A percentile compares a stretch with the other conserved stretches of the same genome.
These are phyloP conservation scores for Todiramphus chloris DNA, from an alignment of 2,113 vertebrate genomes.

Conservation along the genomic window DNA sequence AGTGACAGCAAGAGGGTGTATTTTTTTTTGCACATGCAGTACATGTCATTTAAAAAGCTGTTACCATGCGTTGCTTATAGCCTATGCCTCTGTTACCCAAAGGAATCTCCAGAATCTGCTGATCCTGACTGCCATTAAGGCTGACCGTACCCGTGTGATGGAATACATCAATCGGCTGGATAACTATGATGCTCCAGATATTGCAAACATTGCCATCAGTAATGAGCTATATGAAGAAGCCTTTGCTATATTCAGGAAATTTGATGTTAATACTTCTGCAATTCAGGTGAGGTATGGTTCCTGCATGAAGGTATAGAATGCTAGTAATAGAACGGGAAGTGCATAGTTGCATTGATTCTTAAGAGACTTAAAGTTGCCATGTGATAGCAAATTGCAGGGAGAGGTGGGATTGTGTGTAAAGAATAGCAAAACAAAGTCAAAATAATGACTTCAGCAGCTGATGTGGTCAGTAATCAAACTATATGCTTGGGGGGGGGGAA, in stretches of 20 bases:
- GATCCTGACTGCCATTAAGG: constrained; percentile 93
- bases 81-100: background rate
- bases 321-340: background rate
- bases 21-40: background rate
- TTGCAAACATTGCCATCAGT: constrained; percentile 90
- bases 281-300: constrained; percentile 79
- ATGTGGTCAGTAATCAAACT: background rate
- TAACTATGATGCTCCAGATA: constrained; percentile 91
- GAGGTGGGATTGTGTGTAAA: background rate
- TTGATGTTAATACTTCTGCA: constrained; percentile 91
- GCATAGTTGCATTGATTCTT: background rate
- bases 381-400: background rate
- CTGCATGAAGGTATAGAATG: background rate
- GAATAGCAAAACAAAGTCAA: background rate
- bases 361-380: background rate
- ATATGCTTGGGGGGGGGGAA: background rate
- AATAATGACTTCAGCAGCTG: background rate
- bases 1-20: background rate
- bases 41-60: background rate
- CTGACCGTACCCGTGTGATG: constrained; percentile 90
- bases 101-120: constrained; percentile 95
- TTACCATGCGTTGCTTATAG: background rate
- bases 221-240: constrained; percentile 92
- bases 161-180: constrained; percentile 91
- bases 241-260: constrained; percentile 91